Evolutionary conservation across 53 echinoderm and acorn worm genomes (phyloP).

Genomic region (Astropecten irregularis): DNA sequence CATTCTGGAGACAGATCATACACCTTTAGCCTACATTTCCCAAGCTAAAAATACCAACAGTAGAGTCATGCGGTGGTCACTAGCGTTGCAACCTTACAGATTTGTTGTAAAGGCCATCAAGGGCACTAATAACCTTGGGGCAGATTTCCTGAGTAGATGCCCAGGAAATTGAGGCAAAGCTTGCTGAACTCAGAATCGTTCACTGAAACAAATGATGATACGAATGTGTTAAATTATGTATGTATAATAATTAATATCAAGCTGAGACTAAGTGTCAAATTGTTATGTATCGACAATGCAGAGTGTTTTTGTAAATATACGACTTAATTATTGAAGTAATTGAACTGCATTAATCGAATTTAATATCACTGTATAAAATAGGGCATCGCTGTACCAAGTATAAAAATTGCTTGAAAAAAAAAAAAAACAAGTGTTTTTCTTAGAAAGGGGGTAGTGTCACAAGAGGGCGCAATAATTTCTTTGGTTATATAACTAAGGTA

Average conservation of each 20-base stretch:
- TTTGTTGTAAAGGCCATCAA: constrained; percentile 32
- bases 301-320: neutral
- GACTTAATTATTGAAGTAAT: too few relatives aligned
- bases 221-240: neutral
- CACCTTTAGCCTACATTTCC: constrained; percentile 11
- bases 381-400: neutral
- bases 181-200: too few relatives aligned
- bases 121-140: constrained; percentile 41
- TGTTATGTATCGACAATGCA: neutral
- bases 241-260: neutral
- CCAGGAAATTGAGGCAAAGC: neutral
- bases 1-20: constrained; percentile 52
- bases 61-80: constrained; percentile 53
- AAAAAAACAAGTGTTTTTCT: neutral
- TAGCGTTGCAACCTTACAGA: constrained; percentile 41
- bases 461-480: too few relatives aligned
- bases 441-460: neutral
- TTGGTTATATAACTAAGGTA: too few relatives aligned
- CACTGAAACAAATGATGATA: neutral
- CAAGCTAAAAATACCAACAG: constrained; percentile 1
- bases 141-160: constrained; percentile 60
- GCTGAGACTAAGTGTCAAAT: neutral
- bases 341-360: neutral
- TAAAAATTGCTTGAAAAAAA: neutral
- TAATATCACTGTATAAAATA: neutral